These are phyloP conservation scores for Otocyon megalotis DNA, from an alignment of 2,113 vertebrate genomes.

Conservation along the genomic window DNA sequence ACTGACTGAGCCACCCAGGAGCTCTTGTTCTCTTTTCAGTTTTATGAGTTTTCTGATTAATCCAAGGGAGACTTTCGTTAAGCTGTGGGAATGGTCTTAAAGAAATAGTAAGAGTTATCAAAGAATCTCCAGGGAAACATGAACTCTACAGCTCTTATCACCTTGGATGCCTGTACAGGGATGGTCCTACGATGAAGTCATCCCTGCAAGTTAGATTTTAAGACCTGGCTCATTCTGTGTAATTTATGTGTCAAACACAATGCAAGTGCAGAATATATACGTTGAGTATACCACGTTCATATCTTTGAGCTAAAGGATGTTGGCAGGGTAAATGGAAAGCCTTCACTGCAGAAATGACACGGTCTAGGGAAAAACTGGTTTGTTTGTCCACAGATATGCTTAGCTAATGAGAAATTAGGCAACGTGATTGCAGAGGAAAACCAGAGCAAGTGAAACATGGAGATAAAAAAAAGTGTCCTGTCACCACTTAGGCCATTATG, in stretches of 20 bases:
- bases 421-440: conserved; percentile 53
- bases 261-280: neutral
- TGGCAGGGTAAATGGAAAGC: conserved; percentile 26
- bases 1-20: neutral
- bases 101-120: neutral
- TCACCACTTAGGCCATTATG: conserved; percentile 51
- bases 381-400: conserved; percentile 41
- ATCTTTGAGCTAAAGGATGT: neutral
- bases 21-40: neutral
- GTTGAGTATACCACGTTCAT: neutral
- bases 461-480: conserved; percentile 50
- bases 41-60: neutral
- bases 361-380: conserved; percentile 51
- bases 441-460: neutral
- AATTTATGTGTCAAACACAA: neutral
- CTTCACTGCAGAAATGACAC: conserved; percentile 9
- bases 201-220: neutral
- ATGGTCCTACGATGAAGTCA: neutral
- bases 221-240: neutral
- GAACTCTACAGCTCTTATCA: neutral
- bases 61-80: neutral
- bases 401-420: conserved; percentile 76
- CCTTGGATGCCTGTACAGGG: neutral
- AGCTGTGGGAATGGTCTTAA: neutral
- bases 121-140: neutral